phyloP scores from a whole-genome alignment of 2,113 vertebrate species.

The Nettapus auritus region DNA sequence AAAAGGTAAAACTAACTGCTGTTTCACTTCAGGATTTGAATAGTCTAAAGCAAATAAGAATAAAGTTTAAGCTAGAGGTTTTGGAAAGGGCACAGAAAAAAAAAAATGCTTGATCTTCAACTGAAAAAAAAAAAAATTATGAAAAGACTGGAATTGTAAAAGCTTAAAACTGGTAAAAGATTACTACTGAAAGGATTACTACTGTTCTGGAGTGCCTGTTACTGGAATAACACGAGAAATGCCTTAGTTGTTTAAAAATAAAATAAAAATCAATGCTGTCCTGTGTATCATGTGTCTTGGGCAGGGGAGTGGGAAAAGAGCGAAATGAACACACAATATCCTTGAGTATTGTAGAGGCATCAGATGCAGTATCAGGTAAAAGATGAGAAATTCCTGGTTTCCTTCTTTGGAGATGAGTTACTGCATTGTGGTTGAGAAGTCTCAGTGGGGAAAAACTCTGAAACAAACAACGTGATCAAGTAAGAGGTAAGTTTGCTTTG shows the following conservation, averaged over 20 bases:
- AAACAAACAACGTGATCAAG: neutral
- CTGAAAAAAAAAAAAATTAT: neutral
- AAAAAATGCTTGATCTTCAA: neutral
- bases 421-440: neutral
- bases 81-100: neutral
- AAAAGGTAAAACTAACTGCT: neutral
- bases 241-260: neutral
- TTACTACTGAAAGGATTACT: neutral
- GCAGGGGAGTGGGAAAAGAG: neutral
- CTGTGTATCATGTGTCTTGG: neutral
- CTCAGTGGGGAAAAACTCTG: neutral
- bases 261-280: neutral
- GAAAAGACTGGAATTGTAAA: neutral
- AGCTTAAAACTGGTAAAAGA: neutral
- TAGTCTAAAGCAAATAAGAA: neutral
- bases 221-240: neutral
- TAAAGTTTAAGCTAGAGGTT: neutral
- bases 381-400: neutral
- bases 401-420: neutral
- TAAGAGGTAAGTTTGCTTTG: neutral
- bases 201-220: neutral
- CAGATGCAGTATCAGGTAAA: neutral
- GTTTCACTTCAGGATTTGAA: neutral
- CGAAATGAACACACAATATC: neutral
- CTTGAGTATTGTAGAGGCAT: neutral